A percentile compares a stretch with the other conserved stretches of the same genome.
Conservation (phyloP, 2,888 invertebrate species). For the Catocala sponsa region DNA sequence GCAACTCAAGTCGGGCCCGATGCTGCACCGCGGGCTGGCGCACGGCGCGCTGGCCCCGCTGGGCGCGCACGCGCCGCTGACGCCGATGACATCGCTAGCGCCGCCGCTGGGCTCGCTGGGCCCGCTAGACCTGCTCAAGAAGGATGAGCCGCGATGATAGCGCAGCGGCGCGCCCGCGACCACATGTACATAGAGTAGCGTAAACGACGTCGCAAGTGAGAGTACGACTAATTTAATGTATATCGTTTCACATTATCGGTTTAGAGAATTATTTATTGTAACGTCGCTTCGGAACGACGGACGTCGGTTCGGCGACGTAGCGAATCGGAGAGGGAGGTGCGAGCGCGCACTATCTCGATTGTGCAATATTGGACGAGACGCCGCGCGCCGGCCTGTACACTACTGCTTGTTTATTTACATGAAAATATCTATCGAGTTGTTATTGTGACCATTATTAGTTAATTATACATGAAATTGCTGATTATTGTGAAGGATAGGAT, state of each 20-base stretch:
- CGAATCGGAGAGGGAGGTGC: slow-evolving; percentile 43
- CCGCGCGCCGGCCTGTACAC: slow-evolving; percentile 73
- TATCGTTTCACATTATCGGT: slow-evolving; percentile 79
- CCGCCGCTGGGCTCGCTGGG: slow-evolving; percentile 79
- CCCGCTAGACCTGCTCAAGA: slow-evolving; percentile 89
- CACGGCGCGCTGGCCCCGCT: slow-evolving; percentile 63
- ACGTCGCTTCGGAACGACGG: slow-evolving; percentile 68
- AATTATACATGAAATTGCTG: slow-evolving; percentile 86
- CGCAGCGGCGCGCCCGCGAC: slow-evolving; percentile 51
- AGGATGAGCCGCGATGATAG: slow-evolving; percentile 88
- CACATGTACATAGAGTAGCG: slow-evolving; percentile 65
- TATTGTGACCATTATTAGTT: slow-evolving; percentile 88
- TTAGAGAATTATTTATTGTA: slow-evolving; percentile 86
- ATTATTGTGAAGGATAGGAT: slow-evolving; percentile 83
- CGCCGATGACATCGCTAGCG: slow-evolving; percentile 86
- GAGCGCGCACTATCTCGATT: slow-evolving; percentile 69
- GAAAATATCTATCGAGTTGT: slow-evolving; percentile 87
- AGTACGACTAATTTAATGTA: slow-evolving; percentile 69
- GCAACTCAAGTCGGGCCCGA: slow-evolving; percentile 82
- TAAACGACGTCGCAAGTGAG: slow-evolving; percentile 69
- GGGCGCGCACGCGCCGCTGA: slow-evolving; percentile 68
- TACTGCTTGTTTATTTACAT: slow-evolving; percentile 87
- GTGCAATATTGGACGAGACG: slow-evolving; percentile 81
- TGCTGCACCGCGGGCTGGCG: slow-evolving; percentile 78
- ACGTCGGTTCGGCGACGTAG: slow-evolving; percentile 38